Base-by-base conservation (phyloP, 2,888 invertebrate species). In the Drosophila mimetica region DNA sequence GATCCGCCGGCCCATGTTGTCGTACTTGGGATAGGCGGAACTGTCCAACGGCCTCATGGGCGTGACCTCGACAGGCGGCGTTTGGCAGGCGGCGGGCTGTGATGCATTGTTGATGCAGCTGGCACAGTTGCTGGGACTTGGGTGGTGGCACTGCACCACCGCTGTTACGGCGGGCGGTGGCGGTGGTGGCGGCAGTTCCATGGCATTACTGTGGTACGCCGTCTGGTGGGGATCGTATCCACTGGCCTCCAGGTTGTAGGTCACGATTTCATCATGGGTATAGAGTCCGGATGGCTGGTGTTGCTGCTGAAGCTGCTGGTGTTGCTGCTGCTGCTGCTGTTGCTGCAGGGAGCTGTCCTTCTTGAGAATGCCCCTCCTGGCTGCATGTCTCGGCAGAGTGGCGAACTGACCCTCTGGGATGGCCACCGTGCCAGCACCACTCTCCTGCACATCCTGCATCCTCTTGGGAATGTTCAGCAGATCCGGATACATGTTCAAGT, bases 1-100 rank as follows among this genome's bases (percentile, higher is more conserved):
- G 53, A 97, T 96, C 75, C 97, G 93, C 54, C 97, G 96, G 7
- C 97, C 97, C 95, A 97, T 96, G 92, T 97, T 97, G 92, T 97
- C 97, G 91, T 97, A 97, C 71, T 95, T 95, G 73, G 91, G 89
- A 46, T 88, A 86, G 30, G 87, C 88, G 22, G 79, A 79, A n/a
- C 83, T 85, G 25, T 85, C 76, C 11, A 80, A 74, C 1, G 89
- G 83, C 22, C 90, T 76, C 60, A 90, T 54, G 0, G 90, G 86
- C 2, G 89, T 90, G 22, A 77, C 80, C 63, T 88, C 76, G 11
- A 90, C 77, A 28, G 90, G 90, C 39, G 90, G 90, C 41, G 90
- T 89, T 51, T 79, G 81, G 60, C 90, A 89, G 57, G 75, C 66
- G 36, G 85, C 69, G 37, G 84, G 67, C 46, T 79, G 76, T 22